Evolutionary conservation across 2,113 vertebrate genomes (phyloP).

Genomic region (Uropsilus gracilis): DNA sequence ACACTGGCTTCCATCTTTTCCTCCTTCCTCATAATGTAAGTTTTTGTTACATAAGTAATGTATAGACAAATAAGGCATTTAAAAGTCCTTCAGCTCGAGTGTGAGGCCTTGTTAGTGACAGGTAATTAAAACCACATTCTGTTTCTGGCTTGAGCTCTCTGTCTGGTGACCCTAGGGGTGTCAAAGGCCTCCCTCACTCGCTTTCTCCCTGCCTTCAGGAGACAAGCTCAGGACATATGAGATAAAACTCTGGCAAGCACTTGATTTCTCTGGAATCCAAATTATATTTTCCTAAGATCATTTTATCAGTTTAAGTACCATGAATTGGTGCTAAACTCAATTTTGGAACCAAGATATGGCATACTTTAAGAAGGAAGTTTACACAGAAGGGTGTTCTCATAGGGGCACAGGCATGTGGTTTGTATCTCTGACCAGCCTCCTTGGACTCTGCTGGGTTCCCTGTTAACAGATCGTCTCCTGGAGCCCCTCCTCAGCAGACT

Average conservation of each 20-base stretch:
- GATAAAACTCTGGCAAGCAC: slow-evolving; percentile 68
- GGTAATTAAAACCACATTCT: background rate
- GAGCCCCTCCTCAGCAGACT: background rate
- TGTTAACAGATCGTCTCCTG: background rate
- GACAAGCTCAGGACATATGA: slow-evolving; percentile 45
- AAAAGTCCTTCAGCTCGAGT: background rate
- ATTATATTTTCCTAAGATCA: slow-evolving; percentile 51
- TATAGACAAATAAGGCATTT: background rate
- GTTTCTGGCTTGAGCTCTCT: background rate
- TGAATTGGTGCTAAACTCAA: background rate
- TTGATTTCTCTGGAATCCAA: slow-evolving; percentile 43
- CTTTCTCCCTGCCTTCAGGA: slow-evolving; percentile 34
- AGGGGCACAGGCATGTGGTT: background rate
- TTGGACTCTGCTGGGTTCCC: background rate
- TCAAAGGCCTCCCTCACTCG: background rate
- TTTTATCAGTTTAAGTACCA: slow-evolving; percentile 39
- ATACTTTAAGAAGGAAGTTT: too few relatives aligned
- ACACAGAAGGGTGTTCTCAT: rapidly evolving
- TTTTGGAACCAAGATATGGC: slow-evolving; percentile 36
- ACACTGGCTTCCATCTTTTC: background rate
- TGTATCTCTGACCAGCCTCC: background rate
- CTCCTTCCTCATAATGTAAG: background rate
- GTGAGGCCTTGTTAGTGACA: background rate
- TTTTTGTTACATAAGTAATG: background rate
- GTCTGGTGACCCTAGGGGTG: background rate